Base-by-base conservation (phyloP, 2,888 invertebrate genomes). In the Sinopyrophorus schimmeli region DNA sequence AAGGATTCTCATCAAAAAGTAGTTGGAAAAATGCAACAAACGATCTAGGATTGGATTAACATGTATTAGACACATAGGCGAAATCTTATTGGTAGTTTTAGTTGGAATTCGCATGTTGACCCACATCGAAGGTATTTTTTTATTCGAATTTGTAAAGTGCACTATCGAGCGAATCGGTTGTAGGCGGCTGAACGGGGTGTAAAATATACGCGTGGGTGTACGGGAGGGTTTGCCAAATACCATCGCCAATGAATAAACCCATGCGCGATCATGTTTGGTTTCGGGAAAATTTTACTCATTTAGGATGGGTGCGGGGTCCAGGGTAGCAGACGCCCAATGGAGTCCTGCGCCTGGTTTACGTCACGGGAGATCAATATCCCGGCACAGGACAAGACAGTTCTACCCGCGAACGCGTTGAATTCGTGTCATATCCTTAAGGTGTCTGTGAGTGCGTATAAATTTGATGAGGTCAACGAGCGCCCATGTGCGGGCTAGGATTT, bases 401-500 rank as follows among this genome's bases (percentile, higher is more conserved):
- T 64, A 57, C 60, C 60, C 60, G 63, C 55, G 66, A 62, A 60
- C 61, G 64, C 70, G 66, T 59, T 63, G 61, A 63, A 64, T 55
- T 63, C 64, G 65, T 64, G 62, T 59, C 64, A 63, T 61, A 50
- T 56, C 56, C 53, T 55, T 48, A 42, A 55, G 53, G 53, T 54
- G 51, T 28, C 47, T 44, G 52, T 44, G 43, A 40, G 55, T 54
- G 51, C 43, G 51, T 54, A 38, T 30, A 51, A 54, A 39, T 64
- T 68, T 68, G 64, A 71, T 71, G 71, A 68, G 58, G 63, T 60
- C 64, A 64, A 73, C 70, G 75, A 76, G 78, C 78, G 86, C 86
- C 86, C 89, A 92, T 92, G 92, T 91, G 88, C 83, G 90, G 91
- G 82, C 84, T 91, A 87, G 89, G 87, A 80, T 92, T 92, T 86